Base-by-base conservation (phyloP, 1,140 invertebrate genomes). In the Zaprionus camerounensis region DNA sequence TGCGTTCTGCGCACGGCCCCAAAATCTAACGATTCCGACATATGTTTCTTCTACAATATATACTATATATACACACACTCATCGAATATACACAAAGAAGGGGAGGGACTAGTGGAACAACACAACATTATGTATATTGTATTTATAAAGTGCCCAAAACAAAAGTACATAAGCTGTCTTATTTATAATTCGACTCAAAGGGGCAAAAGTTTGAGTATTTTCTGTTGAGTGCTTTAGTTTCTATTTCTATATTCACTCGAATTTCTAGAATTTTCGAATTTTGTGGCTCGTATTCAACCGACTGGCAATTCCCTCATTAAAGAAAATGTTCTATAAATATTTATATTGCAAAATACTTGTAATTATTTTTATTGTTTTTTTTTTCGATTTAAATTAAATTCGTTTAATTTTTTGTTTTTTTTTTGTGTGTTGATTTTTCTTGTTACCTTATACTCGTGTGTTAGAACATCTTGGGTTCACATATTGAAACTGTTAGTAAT, bases 1-100 rank as follows among this genome's bases (percentile, higher is more conserved):
- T 92, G 86, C 79, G 91, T 92, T 92, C 78, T 92, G 91, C 91
- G 75, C 91, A 92, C 91, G 91, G 74, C 70, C 75, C 90, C 75
- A 78, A 34, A 31, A 67, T 84, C n/a, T 17, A 17, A 88, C 71
- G 74, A 71, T 75, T 65, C 62, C 28, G 44, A 72, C 44, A 71
- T 61, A 67, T 76, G 56, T 71, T 75, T 53, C 59, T 63, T 22
- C 46, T 49, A 51, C 12, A 51, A 41, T 41, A n/a, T n/a, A 41
- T 41, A 46, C 24, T n/a, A 5, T 41, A 41, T 41, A 38, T 5
- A n/a, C 17, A 46, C n/a, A 44, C n/a, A 44, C 41, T 44, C 20
- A 22, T 11, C 5, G 3, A 0, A 51, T 24, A 74, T 67, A 56
- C 34, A 22, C 22, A 5, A 28, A 17, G 17, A 20, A 34, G 62